Percentiles rank a stretch among this genome's conserved stretches.
Conservation (phyloP, 37 sponge, comb jelly and placozoan species). For the Trichoplax adhaerens region DNA sequence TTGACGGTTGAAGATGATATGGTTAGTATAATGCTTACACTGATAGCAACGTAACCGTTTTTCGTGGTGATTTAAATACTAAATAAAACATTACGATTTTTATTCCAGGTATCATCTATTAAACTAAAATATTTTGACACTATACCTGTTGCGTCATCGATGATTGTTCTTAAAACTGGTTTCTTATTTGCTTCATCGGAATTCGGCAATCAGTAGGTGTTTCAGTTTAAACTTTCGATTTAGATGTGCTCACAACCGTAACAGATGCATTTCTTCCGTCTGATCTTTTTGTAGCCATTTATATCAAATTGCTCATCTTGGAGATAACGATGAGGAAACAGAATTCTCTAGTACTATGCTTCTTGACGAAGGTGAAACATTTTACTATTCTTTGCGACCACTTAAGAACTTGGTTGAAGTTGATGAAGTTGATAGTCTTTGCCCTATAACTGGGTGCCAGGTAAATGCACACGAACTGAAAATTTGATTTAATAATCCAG, state of each 20-base stretch:
- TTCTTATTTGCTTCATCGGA: slow-evolving; percentile 90
- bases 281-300: not conserved
- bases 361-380: slow-evolving; percentile 88
- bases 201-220: slow-evolving; percentile 90
- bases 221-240: not conserved
- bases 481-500: no score
- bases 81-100: slow-evolving; percentile 1
- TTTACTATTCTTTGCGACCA: slow-evolving; percentile 67
- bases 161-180: slow-evolving; percentile 85
- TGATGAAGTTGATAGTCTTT: slow-evolving; percentile 84
- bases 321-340: slow-evolving; percentile 90
- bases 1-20: slow-evolving; percentile 39
- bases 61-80: not conserved
- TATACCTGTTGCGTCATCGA: slow-evolving; percentile 63
- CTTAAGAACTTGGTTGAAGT: slow-evolving; percentile 76
- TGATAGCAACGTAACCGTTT: not conserved
- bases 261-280: not conserved
- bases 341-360: slow-evolving; percentile 87
- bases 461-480: slow-evolving; percentile 2
- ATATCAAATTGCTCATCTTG: slow-evolving; percentile 46
- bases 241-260: not conserved
- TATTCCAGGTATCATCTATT: slow-evolving; percentile 66
- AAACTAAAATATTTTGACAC: slow-evolving; percentile 96
- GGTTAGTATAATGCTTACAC: no score
- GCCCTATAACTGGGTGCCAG: slow-evolving; percentile 70